A percentile compares a stretch with the other conserved stretches of the same genome.
These are phyloP conservation scores for Girardinichthys multiradiatus DNA, from an alignment of 2,113 vertebrate species.

Conservation along the genomic window DNA sequence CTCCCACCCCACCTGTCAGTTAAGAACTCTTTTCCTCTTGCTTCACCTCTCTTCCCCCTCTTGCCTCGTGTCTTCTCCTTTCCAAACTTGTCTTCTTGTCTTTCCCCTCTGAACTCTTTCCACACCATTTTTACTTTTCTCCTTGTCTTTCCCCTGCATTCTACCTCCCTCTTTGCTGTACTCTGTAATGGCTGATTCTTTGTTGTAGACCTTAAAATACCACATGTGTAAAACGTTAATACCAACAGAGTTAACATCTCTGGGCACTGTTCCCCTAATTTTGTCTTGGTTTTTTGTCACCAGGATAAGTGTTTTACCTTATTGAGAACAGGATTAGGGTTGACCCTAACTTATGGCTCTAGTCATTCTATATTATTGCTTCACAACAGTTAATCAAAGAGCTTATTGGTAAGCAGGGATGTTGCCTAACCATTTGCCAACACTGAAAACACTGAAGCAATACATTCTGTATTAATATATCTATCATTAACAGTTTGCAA, in stretches of 20 bases:
- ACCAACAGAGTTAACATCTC: neutral
- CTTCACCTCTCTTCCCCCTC: conserved; percentile 49
- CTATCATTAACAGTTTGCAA: no score
- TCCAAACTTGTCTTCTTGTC: conserved; percentile 23
- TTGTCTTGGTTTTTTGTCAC: no score
- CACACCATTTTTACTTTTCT: conserved; percentile 4
- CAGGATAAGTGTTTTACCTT: no score
- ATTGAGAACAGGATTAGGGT: no score
- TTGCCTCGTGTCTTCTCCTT: conserved; percentile 45
- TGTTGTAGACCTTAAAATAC: neutral
- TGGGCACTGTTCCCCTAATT: neutral
- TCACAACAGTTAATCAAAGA: no score
- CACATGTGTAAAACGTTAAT: neutral
- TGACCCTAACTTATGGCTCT: no score
- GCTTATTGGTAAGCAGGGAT: no score
- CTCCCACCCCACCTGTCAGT: conserved; percentile 69
- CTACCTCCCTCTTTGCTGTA: neutral
- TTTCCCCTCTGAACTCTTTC: conserved; percentile 1
- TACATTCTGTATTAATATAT: no score
- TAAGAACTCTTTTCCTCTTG: conserved; percentile 67
- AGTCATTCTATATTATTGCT: no score
- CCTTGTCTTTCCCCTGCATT: conserved; percentile 5
- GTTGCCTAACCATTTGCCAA: no score
- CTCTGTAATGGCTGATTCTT: neutral
- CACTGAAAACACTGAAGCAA: no score